Conservation (phyloP, 2,888 invertebrate species). For the Lycocerus yunnanus region DNA sequence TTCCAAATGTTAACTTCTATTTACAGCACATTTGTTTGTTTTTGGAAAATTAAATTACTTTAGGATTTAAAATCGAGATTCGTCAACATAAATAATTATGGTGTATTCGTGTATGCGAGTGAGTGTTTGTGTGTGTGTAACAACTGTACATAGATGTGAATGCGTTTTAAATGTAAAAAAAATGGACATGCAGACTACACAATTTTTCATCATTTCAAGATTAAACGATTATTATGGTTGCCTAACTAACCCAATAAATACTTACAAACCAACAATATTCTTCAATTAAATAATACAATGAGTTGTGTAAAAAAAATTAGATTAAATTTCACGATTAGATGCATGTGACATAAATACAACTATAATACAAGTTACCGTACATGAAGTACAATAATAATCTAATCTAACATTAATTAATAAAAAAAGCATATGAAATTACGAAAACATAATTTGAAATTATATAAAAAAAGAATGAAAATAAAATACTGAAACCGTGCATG, state of each 20-base stretch:
- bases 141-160: conserved; percentile 40
- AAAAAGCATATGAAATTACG: conserved; percentile 39
- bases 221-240: conserved; percentile 17
- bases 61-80: conserved; percentile 45
- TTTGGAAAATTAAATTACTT: conserved; percentile 16
- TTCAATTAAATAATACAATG: conserved; percentile 28
- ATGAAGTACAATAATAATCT: conserved; percentile 46
- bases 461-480: conserved; percentile 33
- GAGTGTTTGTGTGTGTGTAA: conserved; percentile 36
- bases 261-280: conserved; percentile 37
- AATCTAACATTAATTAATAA: conserved; percentile 42
- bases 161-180: conserved; percentile 28
- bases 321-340: conserved; percentile 35
- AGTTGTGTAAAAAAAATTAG: conserved; percentile 41
- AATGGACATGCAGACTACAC: conserved; percentile 44
- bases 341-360: conserved; percentile 52
- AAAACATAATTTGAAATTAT: conserved; percentile 36
- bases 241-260: conserved; percentile 31
- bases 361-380: conserved; percentile 52
- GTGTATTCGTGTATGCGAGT: neutral
- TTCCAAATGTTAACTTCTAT: conserved; percentile 23
- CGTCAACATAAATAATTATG: conserved; percentile 28
- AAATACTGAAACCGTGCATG: conserved; percentile 52
- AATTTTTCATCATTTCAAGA: conserved; percentile 34
- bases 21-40: conserved; percentile 17